Conservation (phyloP, 2,797 vertebrate genomes). For the Lacerta bilineata region DNA sequence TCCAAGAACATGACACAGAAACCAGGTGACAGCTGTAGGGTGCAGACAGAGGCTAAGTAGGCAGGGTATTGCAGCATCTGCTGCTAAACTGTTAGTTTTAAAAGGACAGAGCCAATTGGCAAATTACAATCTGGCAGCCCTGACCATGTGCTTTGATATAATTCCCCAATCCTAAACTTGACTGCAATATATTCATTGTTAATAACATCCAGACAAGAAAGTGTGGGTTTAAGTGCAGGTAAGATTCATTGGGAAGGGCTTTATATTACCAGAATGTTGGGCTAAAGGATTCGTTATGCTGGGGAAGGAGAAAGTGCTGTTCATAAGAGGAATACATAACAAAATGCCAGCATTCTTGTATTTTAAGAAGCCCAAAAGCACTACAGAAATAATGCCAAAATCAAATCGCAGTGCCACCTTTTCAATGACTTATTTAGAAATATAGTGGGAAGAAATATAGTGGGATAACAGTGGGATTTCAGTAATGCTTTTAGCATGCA, state of each 20-base stretch:
- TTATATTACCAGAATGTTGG: too few species aligned
- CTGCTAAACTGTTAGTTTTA: neutral
- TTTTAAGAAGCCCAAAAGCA: neutral
- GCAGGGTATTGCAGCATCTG: neutral
- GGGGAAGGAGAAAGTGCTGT: neutral
- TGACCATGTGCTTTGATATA: neutral
- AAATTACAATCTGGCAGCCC: neutral
- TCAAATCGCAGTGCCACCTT: neutral
- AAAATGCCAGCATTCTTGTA: accelerated
- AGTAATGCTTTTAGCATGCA: neutral
- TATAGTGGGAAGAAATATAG: too few species aligned
- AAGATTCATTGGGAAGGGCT: too few species aligned
- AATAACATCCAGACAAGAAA: too few species aligned
- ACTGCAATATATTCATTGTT: neutral
- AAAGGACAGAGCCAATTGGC: neutral
- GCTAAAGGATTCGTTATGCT: neutral
- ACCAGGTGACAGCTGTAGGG: neutral
- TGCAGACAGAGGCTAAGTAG: neutral
- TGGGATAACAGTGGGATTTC: neutral
- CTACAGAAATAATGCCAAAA: neutral
- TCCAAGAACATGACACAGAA: neutral
- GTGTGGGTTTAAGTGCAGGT: too few species aligned
- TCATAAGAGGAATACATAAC: neutral
- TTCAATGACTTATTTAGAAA: neutral
- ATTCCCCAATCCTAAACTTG: neutral